Evolutionary conservation across 2,797 vertebrate genomes (phyloP).

Genomic region (Chiroxiphia lanceolata): DNA sequence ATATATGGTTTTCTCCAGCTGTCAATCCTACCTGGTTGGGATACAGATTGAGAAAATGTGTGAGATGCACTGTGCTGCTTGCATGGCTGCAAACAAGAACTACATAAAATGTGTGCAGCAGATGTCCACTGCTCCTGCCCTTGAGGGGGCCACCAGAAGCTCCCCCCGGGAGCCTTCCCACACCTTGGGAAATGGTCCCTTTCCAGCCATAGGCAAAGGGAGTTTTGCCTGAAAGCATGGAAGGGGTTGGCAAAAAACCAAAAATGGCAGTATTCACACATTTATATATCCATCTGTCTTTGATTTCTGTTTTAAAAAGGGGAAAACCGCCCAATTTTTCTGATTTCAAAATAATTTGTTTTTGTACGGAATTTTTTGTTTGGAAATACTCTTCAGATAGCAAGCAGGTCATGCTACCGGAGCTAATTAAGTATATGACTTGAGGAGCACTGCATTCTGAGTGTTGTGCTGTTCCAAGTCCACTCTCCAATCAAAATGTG

Average conservation of each 20-base stretch:
- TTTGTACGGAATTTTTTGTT: neutral
- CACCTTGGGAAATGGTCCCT: fast-evolving
- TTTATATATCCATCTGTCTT: neutral
- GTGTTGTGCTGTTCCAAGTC: neutral
- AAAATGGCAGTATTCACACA: neutral
- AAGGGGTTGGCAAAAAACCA: neutral
- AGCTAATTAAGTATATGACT: neutral
- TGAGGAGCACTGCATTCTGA: neutral
- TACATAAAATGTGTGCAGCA: neutral
- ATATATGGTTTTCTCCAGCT: conserved; percentile 66
- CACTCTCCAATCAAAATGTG: neutral
- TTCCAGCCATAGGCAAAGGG: neutral
- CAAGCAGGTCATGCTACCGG: neutral
- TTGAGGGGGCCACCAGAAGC: neutral
- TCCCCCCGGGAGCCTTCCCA: neutral
- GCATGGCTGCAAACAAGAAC: neutral
- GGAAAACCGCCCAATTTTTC: neutral
- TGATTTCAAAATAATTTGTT: neutral
- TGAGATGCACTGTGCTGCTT: neutral
- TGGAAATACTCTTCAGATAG: neutral
- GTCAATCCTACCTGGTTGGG: conserved; percentile 72
- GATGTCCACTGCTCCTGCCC: neutral
- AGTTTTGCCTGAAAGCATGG: neutral
- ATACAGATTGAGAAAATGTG: conserved; percentile 71
- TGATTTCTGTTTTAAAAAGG: neutral